Evolutionary conservation across 2,797 vertebrate species (phyloP).

Genomic region (Decapterus maruadsi): DNA sequence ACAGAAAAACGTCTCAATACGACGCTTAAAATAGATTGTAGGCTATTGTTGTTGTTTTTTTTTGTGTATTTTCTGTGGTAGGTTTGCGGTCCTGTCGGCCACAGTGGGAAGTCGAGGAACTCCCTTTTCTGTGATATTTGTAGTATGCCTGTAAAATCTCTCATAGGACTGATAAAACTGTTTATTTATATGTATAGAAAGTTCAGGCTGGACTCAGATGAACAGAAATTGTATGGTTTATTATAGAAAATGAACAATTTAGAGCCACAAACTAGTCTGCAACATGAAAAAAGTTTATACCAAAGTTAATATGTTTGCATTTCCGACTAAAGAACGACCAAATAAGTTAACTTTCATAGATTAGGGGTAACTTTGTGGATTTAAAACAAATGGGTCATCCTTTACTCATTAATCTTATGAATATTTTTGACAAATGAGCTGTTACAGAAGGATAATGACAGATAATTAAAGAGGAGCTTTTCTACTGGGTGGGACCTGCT

Average conservation of each 20-base stretch:
- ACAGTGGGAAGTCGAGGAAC: no score
- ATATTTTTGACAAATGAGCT: background rate
- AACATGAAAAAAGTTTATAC: background rate
- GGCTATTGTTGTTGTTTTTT: no score
- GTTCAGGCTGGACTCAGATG: background rate
- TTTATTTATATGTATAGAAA: no score
- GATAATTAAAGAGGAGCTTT: background rate
- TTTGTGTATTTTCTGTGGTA: background rate
- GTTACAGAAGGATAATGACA: no score
- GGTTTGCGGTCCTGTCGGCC: background rate
- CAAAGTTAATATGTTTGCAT: no score
- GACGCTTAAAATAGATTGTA: no score
- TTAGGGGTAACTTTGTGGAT: no score
- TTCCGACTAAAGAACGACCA: no score
- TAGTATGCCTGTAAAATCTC: conserved; percentile 24
- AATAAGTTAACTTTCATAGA: no score
- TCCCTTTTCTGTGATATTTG: background rate
- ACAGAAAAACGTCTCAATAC: background rate
- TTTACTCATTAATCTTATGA: background rate
- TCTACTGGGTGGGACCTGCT: conserved; percentile 15
- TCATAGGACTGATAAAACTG: background rate
- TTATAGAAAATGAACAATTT: background rate
- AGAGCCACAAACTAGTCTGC: background rate
- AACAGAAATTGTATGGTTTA: background rate
- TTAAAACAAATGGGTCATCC: background rate